A percentile compares a stretch with the other conserved stretches of the same genome.
Evolutionary conservation across 2,797 vertebrate species (phyloP).

Genomic region (Sebastes diploproa): DNA sequence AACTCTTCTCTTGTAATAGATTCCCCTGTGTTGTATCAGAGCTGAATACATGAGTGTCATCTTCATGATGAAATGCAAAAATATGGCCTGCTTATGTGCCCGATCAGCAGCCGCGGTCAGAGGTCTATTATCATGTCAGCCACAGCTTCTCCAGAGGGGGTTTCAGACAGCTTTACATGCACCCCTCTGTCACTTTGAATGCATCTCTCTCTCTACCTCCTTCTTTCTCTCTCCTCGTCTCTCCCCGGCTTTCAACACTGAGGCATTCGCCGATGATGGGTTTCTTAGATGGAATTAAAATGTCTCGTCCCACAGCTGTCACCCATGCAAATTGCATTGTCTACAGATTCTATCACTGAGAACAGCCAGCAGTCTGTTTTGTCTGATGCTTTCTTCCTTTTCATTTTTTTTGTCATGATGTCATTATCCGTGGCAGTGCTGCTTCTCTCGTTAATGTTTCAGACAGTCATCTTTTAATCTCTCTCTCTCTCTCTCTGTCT

Average conservation of each 20-base stretch:
- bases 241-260: constrained; percentile 4
- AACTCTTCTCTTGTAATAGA: not conserved
- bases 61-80: constrained; percentile 38
- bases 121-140: constrained; percentile 64
- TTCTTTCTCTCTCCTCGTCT: not conserved
- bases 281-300: constrained; percentile 74
- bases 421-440: constrained; percentile 39
- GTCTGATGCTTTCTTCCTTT: constrained; percentile 50
- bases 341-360: constrained; percentile 60
- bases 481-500: constrained; percentile 8
- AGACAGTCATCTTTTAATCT: constrained; percentile 44
- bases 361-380: constrained; percentile 49
- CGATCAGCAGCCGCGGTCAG: constrained; percentile 15
- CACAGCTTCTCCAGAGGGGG: constrained; percentile 34
- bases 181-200: constrained; percentile 42
- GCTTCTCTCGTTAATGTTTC: constrained; percentile 34
- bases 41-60: constrained; percentile 17
- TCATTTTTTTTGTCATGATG: constrained; percentile 45
- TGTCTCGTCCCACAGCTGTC: constrained; percentile 70
- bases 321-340: constrained; percentile 77
- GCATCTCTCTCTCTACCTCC: not conserved
- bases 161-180: constrained; percentile 43
- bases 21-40: not conserved
- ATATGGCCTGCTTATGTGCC: constrained; percentile 6
- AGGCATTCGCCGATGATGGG: constrained; percentile 50